Conservation (phyloP, 2,113 vertebrate species). For the Mus musculus region DNA sequence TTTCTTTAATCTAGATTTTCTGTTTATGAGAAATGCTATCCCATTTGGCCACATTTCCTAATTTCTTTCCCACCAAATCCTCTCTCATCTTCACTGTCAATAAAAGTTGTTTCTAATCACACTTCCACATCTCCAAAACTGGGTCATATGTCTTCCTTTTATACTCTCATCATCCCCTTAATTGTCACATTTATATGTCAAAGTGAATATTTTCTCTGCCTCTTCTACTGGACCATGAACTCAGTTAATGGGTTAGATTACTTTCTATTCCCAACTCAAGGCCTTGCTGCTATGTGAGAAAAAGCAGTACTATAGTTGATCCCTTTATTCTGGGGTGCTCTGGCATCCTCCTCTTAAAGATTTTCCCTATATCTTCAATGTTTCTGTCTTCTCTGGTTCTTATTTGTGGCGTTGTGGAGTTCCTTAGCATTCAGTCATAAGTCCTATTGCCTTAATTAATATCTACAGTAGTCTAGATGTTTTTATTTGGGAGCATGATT, state of each 20-base stretch:
- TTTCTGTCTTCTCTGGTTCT: not conserved
- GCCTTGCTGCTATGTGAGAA: not conserved
- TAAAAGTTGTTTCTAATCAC: not conserved
- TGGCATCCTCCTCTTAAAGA: not conserved
- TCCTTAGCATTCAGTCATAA: not conserved
- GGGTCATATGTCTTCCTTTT: not conserved
- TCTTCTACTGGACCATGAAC: not conserved
- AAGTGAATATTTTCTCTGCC: not conserved
- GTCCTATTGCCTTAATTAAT: not conserved
- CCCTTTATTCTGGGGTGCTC: not conserved
- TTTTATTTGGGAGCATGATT: not conserved
- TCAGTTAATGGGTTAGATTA: not conserved
- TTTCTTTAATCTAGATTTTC: slow-evolving; percentile 2
- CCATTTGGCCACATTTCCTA: not conserved
- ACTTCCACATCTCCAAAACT: not conserved
- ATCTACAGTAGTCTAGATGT: not conserved
- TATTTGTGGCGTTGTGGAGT: not conserved
- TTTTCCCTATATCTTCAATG: not conserved
- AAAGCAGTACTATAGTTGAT: not conserved
- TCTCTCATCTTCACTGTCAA: not conserved
- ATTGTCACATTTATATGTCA: not conserved
- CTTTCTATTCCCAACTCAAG: not conserved
- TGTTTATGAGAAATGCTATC: not conserved
- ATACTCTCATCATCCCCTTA: not conserved
- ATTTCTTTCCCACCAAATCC: not conserved